Evolutionary conservation across 2,797 vertebrate genomes (phyloP).

Genomic region (Sciurus carolinensis): DNA sequence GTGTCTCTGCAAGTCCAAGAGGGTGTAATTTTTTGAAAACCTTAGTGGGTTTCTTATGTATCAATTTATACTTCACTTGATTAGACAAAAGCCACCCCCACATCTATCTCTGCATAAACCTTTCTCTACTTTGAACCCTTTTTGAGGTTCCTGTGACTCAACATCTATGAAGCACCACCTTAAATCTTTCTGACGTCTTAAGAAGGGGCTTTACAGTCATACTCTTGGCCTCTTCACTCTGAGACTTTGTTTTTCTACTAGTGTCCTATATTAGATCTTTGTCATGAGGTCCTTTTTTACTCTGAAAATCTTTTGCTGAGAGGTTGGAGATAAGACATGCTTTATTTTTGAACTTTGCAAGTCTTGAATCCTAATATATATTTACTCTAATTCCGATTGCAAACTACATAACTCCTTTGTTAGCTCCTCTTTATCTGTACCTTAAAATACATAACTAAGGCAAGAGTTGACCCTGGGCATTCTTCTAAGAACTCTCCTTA

Average conservation of each 20-base stretch:
- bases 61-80: not conserved
- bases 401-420: not conserved
- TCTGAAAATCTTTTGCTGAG: not conserved
- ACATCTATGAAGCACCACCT: not conserved
- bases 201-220: not conserved
- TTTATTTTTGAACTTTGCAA: not conserved
- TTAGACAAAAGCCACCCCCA: not conserved
- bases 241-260: not conserved
- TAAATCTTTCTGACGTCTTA: not conserved
- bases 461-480: not conserved
- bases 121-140: not conserved
- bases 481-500: not conserved
- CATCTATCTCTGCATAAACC: not conserved
- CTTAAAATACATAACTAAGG: not conserved
- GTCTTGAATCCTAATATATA: not conserved
- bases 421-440: not conserved
- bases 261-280: not conserved
- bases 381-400: not conserved
- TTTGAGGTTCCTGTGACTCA: not conserved
- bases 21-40: not conserved
- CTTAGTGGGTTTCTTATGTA: conserved; percentile 15
- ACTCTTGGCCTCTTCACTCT: not conserved
- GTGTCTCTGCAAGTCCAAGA: not conserved
- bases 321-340: not conserved
- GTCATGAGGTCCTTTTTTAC: not conserved